Base-by-base conservation (phyloP, 1,140 invertebrate species). In the Drosophila insularis region DNA sequence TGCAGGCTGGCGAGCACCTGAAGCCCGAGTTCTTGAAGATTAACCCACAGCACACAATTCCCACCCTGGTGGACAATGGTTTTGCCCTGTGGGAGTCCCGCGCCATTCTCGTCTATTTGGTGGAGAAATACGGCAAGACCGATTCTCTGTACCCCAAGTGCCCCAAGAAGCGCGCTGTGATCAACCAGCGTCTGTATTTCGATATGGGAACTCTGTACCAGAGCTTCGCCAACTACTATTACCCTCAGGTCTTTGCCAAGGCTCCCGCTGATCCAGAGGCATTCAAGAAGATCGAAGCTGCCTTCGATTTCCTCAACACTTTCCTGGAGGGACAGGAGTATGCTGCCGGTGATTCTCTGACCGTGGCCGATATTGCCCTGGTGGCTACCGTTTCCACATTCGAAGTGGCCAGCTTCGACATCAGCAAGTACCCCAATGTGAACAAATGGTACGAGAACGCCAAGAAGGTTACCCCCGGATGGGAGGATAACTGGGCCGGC, bases 171-270 rank as follows among this genome's bases (percentile, higher is more conserved):
- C 93, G 95, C 58, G 96, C 95, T 4, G 0, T 96, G 0, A 93
- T 97, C 8, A 95, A 97, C 87, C 94, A 95, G 76, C 93, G 95
- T 69, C 92, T 97, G 27, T 95, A 95, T 80, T 97, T 97, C 89
- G 96, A 97, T 79, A 90, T 94, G 73, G 95, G 95, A 27, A 94
- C 93, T 1, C 92, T 97, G 11, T 96, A 95, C 90, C 92, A 94
- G 59, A 91, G 94, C 58, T 94, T 95, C 46, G 85, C 78, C 17
- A 93, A 94, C 35, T 93, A 93, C 78, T 94, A 97, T 95, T 96
- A 96, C 85, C 95, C 95, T 14, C 93, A 94, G 76, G 70, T 96
- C 3, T 95, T 96, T 79, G 93, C 81, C n/a, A 94, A 94, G 71
- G 93, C 92, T 0, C 92, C 94, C 13, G 93, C 93, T 1, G 95